These are phyloP conservation scores for Danionella dracula DNA, from an alignment of 2,797 vertebrate genomes.

Conservation along the genomic window DNA sequence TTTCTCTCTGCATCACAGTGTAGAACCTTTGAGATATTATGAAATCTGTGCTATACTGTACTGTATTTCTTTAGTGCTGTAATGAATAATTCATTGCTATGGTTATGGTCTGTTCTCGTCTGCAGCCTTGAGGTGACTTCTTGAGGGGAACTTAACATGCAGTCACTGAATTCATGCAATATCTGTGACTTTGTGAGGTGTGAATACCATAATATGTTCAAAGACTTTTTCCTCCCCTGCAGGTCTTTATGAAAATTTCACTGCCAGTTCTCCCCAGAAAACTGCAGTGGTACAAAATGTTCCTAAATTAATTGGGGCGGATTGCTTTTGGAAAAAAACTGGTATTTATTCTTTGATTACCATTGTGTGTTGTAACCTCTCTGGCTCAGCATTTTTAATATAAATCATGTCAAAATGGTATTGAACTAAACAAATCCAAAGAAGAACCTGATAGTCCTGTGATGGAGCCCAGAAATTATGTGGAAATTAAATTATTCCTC, in stretches of 20 bases:
- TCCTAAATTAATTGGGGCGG: neutral
- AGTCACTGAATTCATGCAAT: constrained; percentile 3
- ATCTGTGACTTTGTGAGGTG: constrained; percentile 3
- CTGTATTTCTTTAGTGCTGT: neutral
- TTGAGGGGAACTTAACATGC: constrained; percentile 1
- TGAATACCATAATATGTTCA: constrained; percentile 15
- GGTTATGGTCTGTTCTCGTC: neutral
- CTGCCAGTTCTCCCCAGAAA: neutral
- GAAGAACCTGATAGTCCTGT: too few species aligned
- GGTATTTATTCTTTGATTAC: neutral
- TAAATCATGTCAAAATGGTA: too few species aligned
- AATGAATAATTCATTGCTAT: constrained; percentile 16
- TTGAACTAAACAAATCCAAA: too few species aligned
- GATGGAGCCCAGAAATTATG: too few species aligned
- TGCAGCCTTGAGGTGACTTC: constrained; percentile 1
- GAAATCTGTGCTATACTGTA: neutral
- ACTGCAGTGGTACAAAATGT: neutral
- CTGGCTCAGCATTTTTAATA: too few species aligned
- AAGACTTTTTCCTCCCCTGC: neutral
- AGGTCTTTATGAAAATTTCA: neutral
- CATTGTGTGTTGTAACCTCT: neutral
- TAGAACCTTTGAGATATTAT: constrained; percentile 15
- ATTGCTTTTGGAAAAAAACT: neutral
- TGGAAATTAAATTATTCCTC: too few species aligned
- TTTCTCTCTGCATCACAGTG: too few species aligned